Evolutionary conservation across 2,888 invertebrate genomes (phyloP).

Genomic region (Nomada flava): DNA sequence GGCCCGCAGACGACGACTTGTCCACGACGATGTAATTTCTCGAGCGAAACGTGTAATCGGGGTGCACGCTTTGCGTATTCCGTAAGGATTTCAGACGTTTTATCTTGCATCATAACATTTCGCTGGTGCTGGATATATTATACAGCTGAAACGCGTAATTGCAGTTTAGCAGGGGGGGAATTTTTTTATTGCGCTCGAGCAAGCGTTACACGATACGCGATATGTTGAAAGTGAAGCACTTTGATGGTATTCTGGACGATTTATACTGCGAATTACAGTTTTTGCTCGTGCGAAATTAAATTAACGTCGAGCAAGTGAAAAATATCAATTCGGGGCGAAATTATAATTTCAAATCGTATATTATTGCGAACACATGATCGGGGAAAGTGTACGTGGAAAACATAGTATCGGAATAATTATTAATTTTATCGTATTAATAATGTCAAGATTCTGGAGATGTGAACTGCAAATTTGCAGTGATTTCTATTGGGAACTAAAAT

Average conservation of each 20-base stretch:
- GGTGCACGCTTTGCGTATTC: constrained; percentile 8
- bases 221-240: neutral
- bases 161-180: neutral
- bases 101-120: constrained; percentile 11
- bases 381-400: too few relatives aligned
- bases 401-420: too few relatives aligned
- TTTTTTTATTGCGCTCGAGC: constrained; percentile 11
- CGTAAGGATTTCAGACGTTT: constrained; percentile 13
- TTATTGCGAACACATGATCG: too few relatives aligned
- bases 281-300: neutral
- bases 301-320: too few relatives aligned
- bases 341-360: too few relatives aligned
- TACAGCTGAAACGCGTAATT: constrained; percentile 20
- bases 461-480: too few relatives aligned
- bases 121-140: neutral
- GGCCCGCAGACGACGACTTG: neutral
- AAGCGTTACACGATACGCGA: neutral
- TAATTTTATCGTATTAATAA: too few relatives aligned
- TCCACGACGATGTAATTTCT: constrained; percentile 8
- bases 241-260: neutral
- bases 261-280: neutral
- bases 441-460: too few relatives aligned
- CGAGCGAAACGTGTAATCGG: constrained; percentile 17
- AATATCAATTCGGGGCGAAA: too few relatives aligned
- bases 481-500: too few relatives aligned